Evolutionary conservation across 2,113 vertebrate genomes (phyloP), one percentile per base, ranked within the genome.

Genomic region (Calidris pygmaea): DNA sequence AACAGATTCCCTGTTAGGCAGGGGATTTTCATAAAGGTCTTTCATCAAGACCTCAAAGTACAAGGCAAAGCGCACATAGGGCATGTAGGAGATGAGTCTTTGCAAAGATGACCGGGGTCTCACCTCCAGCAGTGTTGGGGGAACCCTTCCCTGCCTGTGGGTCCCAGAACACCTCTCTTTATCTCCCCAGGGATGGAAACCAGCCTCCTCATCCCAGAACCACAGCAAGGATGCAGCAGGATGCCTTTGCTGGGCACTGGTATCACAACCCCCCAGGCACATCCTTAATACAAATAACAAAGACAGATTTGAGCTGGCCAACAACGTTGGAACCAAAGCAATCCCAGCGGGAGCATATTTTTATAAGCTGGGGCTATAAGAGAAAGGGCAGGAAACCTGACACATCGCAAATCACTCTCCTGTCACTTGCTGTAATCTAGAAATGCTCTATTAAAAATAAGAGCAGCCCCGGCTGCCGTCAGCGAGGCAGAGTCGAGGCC

Each of bases 341-440:
- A 45, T 92, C 94, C 93, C 93, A 89, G 66, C 0, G 12, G 94
- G 88, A 93, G 39, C 26, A 52, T 96, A 83, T 93, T 92, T 97
- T 93, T 85, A 43, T 94, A 85, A 93, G 77, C 87, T 2, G 2
- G 34, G 53, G 89, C 71, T 95, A 16, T 73, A 70, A 79, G 77
- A 89, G 85, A 95, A 94, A 94, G 89, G 94, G 80, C 94, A 96
- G 87, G 94, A 91, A 96, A 95, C 89, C 82, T 82, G 85, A 94
- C 85, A 82, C 77, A 4, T 59, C 27, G 6, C 89, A 94, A 96
- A 95, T 94, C 93, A 95, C 70, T 91, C 93, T 72, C 34, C 92
- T 89, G 96, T 80, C 93, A 85, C 74, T 96, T 82, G 89, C 96
- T 93, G 87, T 87, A 93, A 78, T 76, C 95, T 73, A 87, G 74